Percentiles rank a stretch among this genome's conserved stretches.
phyloP scores from a whole-genome alignment of 1,140 invertebrate species.

The Diorhabda sublineata region DNA sequence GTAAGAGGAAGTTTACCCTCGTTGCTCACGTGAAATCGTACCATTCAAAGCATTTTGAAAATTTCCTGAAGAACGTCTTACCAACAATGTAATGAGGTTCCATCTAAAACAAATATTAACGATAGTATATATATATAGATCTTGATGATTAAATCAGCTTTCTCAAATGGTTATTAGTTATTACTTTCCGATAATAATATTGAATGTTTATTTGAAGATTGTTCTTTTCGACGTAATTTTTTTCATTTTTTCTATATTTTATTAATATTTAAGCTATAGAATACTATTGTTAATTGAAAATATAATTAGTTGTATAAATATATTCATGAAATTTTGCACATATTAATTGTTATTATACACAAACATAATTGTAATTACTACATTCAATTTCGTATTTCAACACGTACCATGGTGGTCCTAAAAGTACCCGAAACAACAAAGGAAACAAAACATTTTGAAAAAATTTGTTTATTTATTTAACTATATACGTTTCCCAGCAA shows the following conservation, averaged over 20 bases:
- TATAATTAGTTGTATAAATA: background rate
- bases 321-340: background rate
- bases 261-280: background rate
- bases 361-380: background rate
- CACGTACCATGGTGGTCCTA: background rate
- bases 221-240: background rate
- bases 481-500: too few relatives aligned
- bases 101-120: background rate
- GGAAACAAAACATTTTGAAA: background rate
- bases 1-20: conserved; percentile 15
- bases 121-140: background rate
- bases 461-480: background rate
- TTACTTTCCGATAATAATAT: background rate
- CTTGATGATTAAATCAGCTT: background rate
- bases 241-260: background rate
- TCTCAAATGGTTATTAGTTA: background rate
- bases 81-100: conserved; percentile 7
- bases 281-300: background rate
- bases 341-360: background rate
- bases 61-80: conserved; percentile 11
- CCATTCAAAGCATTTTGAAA: conserved; percentile 10
- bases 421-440: background rate
- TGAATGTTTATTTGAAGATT: background rate
- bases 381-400: background rate
- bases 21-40: conserved; percentile 14